Base-by-base conservation (phyloP, 2,888 invertebrate species). In the Andrena praecox region DNA sequence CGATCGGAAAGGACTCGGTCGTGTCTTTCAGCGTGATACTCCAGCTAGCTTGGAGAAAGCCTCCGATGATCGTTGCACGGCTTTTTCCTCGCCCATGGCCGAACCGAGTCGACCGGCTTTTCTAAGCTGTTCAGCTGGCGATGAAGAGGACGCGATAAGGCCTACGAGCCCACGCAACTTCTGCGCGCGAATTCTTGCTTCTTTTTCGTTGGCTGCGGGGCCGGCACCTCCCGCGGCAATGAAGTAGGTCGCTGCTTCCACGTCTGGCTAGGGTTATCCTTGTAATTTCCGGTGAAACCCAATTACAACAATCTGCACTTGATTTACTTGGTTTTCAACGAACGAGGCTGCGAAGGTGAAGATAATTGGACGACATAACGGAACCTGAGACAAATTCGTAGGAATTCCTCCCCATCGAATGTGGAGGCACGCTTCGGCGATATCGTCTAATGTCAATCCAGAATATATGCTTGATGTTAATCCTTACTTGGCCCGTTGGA, bases 201-300 rank as follows among this genome's bases (percentile, higher is more conserved):
- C 35, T 67, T 80, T 76, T 84, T 59, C n/a, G 50, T 31, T 29
- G 60, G 48, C 68, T 31, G 48, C 52, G 63, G 59, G 50, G 24
- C 56, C 59, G 62, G 75, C 76, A 50, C 72, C 77, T 85, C 75
- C 68, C 78, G 64, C 48, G 60, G 67, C 71, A 10, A 35, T 35
- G 35, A 89, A 86, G 79, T 88, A 69, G 85, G 88, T 82, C 88
- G 71, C 79, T 72, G 72, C 77, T 74, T 77, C 78, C 85, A 82
- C 68, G 54, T 64, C 75, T 56, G 74, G 20, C 33, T 54, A 27
- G 54, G 64, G 68, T 72, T 80, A 78, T 85, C 86, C 81, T 72
- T 83, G 85, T 86, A 89, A 91, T 90, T 90, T 90, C 90, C 90
- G 91, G 91, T 89, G 90, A 91, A 90, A 91, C 87, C 85, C 87